phyloP scores from a whole-genome alignment of 2,888 invertebrate genomes.

The Xestia c-nigrum region DNA sequence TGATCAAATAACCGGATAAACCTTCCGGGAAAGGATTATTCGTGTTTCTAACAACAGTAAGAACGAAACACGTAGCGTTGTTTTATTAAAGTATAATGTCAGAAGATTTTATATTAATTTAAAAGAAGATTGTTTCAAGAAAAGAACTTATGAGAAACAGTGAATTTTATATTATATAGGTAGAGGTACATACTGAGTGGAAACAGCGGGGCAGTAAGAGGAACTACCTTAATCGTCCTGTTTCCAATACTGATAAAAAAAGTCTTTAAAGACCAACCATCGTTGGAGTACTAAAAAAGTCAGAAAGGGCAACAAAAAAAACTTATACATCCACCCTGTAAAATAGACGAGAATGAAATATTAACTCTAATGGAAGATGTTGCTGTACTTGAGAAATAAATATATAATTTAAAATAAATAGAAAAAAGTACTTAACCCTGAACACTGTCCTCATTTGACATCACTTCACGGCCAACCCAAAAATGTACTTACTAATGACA shows the following conservation, averaged over 20 bases:
- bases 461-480: conserved; percentile 44
- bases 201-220: too few relatives aligned
- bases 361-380: not conserved
- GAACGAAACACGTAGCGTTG: not conserved
- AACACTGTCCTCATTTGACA: conserved; percentile 43
- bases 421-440: conserved; percentile 46
- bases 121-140: conserved; percentile 9
- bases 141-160: not conserved
- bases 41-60: conserved; percentile 2
- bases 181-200: too few relatives aligned
- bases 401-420: conserved; percentile 17
- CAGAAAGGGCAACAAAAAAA: too few relatives aligned
- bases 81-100: conserved; percentile 17
- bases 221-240: too few relatives aligned
- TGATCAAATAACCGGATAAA: conserved; percentile 25
- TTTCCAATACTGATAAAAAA: too few relatives aligned
- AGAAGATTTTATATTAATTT: conserved; percentile 1
- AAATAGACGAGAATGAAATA: not conserved
- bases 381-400: not conserved
- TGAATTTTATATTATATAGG: not conserved
- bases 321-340: not conserved
- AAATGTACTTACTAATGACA: conserved; percentile 50
- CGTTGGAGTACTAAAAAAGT: too few relatives aligned
- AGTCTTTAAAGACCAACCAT: too few relatives aligned
- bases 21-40: conserved; percentile 21